phyloP scores from a whole-genome alignment of 2,888 invertebrate species.

The Caenorhabditis sp. region DNA sequence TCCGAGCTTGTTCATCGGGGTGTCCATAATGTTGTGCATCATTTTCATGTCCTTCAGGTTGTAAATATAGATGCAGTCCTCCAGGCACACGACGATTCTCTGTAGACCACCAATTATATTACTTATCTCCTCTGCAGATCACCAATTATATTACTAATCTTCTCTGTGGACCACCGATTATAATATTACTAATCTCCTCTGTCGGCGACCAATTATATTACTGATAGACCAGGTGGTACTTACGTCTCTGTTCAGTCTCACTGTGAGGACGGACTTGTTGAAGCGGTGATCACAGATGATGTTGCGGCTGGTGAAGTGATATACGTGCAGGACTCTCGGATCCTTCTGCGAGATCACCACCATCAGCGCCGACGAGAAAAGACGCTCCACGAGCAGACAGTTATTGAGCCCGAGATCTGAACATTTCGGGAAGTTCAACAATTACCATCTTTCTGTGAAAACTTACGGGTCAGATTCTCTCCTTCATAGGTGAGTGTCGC shows the following conservation, averaged over 20 bases:
- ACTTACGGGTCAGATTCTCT: constrained; percentile 41
- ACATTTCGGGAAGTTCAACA: not conserved
- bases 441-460: not conserved
- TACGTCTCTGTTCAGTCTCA: constrained; percentile 93
- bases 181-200: no score
- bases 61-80: constrained; percentile 97
- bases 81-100: constrained; percentile 95
- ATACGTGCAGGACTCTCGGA: constrained; percentile 92
- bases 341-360: constrained; percentile 90
- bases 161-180: no score
- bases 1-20: constrained; percentile 94
- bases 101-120: no score
- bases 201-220: not conserved
- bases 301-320: constrained; percentile 88
- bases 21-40: constrained; percentile 96
- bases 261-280: constrained; percentile 94
- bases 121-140: not conserved
- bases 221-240: constrained; percentile 79
- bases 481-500: constrained; percentile 50
- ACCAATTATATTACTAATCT: not conserved
- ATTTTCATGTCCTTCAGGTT: constrained; percentile 86
- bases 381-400: constrained; percentile 86
- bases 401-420: constrained; percentile 38
- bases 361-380: constrained; percentile 96
- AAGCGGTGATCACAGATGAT: constrained; percentile 94